Evolutionary conservation across 1,140 invertebrate genomes (phyloP), one percentile per base, ranked within the genome.

Genomic region (Pogonomyrmex californicus): DNA sequence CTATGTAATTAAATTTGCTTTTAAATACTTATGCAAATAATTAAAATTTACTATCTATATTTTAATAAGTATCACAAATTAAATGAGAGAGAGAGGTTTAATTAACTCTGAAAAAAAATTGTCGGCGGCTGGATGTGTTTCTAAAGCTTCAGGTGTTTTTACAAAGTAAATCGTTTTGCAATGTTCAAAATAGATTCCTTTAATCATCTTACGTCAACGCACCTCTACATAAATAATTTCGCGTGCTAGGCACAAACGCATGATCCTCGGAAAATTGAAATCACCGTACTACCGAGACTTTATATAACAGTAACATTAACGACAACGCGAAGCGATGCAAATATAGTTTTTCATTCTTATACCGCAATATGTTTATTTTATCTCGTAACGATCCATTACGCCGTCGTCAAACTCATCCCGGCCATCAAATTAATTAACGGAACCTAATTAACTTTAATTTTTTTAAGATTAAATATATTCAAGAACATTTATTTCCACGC

Each of bases 121-220:
- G 23, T 17, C 6, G 0, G 7, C 12, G 9, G 14, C 9, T 65
- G 7, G 30, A 7, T 7, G 30, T 9, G 5, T 23, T 33, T 68
- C 70, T 44, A 54, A 6, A 49, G 10, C 30, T 33, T n/a, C 9
- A 30, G 5, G 6, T 68, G 44, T 33, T 63, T 63, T 63, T 77
- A 44, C 14, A 58, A 60, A 75, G 30, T 23, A 23, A 23, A 23
- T 23, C 17, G 14, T 47, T 66, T 68, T 68, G 36, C 58, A 75
- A 66, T 79, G 12, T 23, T 79, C 63, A 49, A 38, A 75, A 60
- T 73, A 49, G 41, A 23, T 30, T 60, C 12, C 17, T 41, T 14
- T 83, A 83, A 83, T 83, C 41, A 62, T 12, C 6, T 62, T 38
- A 75, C 54, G 36, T 83, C 58, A 49, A 83, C 41, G 66, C 66